A percentile compares a stretch with the other conserved stretches of the same genome.
Evolutionary conservation across 92 coral and sea anemone genomes (phyloP).

Genomic region (Pocillopora grandis): DNA sequence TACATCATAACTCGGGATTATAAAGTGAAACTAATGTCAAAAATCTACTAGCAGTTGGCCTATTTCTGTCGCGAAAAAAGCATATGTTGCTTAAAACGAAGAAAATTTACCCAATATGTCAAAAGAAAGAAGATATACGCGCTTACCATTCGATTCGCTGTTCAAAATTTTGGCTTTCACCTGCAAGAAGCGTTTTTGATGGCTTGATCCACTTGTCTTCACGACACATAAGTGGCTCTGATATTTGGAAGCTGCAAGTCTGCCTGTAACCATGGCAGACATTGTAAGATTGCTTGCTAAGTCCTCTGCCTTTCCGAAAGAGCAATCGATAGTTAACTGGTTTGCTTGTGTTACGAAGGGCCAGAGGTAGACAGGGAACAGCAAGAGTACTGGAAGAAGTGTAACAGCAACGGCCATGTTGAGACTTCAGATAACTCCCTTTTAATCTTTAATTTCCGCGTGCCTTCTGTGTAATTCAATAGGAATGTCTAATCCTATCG

Average conservation of each 20-base stretch:
- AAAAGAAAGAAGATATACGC: neutral
- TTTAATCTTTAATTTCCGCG: neutral
- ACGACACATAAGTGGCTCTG: slow-evolving; percentile 4
- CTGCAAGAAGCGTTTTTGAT: neutral
- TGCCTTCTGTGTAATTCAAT: neutral
- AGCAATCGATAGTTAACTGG: neutral
- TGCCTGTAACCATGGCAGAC: slow-evolving; percentile 2
- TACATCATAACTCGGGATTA: neutral
- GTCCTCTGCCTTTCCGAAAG: neutral
- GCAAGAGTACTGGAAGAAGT: neutral
- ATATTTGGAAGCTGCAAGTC: neutral
- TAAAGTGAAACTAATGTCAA: neutral
- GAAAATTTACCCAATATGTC: neutral
- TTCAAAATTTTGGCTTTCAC: slow-evolving; percentile 9
- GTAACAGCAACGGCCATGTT: neutral
- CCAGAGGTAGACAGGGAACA: neutral
- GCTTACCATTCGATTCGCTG: neutral
- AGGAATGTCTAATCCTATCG: no score
- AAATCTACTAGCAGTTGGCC: neutral
- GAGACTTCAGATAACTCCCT: neutral
- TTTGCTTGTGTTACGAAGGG: neutral
- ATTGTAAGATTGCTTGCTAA: neutral
- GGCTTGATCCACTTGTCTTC: slow-evolving; percentile 3
- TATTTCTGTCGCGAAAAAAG: neutral
- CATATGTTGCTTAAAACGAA: neutral